Evolutionary conservation across 2,888 invertebrate species (phyloP).

Genomic region (Antheraea assamensis): DNA sequence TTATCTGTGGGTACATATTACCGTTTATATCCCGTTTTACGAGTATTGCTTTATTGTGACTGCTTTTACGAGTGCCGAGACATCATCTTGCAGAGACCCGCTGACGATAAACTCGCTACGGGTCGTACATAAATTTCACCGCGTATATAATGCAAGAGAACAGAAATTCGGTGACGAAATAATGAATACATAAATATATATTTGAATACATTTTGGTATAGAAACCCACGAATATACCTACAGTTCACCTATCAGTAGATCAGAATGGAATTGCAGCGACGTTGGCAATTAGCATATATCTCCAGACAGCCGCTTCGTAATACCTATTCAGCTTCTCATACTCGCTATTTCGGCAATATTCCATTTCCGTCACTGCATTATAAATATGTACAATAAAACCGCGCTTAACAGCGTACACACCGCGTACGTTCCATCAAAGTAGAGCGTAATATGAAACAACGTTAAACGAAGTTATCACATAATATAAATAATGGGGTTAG

Average conservation of each 20-base stretch:
- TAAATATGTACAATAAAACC: no score
- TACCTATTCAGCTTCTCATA: no score
- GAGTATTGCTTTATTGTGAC: background rate
- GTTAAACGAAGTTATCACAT: no score
- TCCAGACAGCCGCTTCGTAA: no score
- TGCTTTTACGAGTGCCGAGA: background rate
- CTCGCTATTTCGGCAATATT: no score
- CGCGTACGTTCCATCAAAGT: no score
- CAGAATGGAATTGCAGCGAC: no score
- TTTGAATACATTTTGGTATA: background rate
- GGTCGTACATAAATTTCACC: background rate
- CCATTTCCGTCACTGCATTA: no score
- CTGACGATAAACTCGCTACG: background rate
- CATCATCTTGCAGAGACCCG: background rate
- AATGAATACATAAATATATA: background rate
- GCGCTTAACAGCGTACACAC: no score
- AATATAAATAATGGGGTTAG: no score
- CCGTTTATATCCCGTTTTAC: conserved; percentile 10
- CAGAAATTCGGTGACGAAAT: background rate
- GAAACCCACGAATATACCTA: background rate
- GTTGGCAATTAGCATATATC: no score
- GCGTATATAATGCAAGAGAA: background rate
- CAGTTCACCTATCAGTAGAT: background rate
- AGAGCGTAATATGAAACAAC: no score
- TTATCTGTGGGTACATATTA: background rate